Percentiles rank a stretch among this genome's conserved stretches.
Conservation (phyloP, 2,113 vertebrate genomes). For the Sula dactylatra region DNA sequence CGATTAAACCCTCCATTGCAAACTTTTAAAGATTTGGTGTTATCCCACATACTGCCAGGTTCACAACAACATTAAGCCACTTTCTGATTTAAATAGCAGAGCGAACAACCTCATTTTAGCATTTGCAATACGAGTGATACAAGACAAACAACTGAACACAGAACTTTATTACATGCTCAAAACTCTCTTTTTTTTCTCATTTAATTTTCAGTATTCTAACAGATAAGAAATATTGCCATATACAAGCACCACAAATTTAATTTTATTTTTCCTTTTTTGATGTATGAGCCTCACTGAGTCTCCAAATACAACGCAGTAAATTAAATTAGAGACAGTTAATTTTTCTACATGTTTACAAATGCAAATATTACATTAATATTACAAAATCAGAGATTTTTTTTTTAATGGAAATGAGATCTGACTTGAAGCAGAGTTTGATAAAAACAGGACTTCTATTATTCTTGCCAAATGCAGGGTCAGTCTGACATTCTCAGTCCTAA, state of each 20-base stretch:
- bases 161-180: background rate
- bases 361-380: background rate
- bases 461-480: conserved; percentile 34
- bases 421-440: background rate
- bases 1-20: background rate
- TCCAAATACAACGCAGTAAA: background rate
- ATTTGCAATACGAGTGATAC: background rate
- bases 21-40: background rate
- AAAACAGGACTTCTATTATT: conserved; percentile 10
- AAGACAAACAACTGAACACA: background rate
- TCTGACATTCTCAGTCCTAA: conserved; percentile 37
- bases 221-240: background rate
- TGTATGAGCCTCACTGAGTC: background rate
- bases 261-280: background rate
- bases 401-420: background rate
- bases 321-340: background rate
- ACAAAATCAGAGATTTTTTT: background rate
- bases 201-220: background rate
- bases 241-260: background rate
- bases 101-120: background rate
- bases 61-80: background rate
- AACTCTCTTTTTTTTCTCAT: background rate
- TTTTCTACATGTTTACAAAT: background rate
- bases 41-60: background rate
- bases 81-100: background rate